Conservation (phyloP, 2,113 vertebrate species). For the Entosphenus tridentatus region DNA sequence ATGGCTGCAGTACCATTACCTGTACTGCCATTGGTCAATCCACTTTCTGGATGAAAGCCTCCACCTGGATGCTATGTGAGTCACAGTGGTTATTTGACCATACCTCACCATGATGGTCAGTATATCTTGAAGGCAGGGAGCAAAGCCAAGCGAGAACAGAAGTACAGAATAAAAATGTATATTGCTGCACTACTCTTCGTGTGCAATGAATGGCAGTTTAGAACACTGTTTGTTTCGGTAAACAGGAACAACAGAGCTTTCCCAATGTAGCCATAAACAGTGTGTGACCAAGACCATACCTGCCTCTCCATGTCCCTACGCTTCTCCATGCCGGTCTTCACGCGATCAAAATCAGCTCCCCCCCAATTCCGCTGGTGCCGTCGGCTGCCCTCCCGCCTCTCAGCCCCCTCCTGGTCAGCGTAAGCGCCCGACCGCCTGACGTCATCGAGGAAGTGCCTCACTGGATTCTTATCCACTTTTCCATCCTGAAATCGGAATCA, state of each 20-base stretch:
- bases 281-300: conserved; percentile 14
- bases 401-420: conserved; percentile 28
- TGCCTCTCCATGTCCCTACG: conserved; percentile 33
- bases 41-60: no score
- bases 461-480: conserved; percentile 44
- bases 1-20: no score
- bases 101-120: neutral
- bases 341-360: conserved; percentile 58
- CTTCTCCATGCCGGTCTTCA: conserved; percentile 38
- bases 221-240: neutral
- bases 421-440: conserved; percentile 31
- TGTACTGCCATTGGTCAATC: no score
- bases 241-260: no score
- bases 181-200: neutral
- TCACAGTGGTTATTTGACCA: no score
- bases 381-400: conserved; percentile 47
- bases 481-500: conserved; percentile 16
- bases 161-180: accelerated
- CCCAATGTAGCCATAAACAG: no score
- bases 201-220: neutral
- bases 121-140: neutral
- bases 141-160: neutral
- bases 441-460: conserved; percentile 63
- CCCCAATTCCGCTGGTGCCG: conserved; percentile 68
- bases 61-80: no score